These are phyloP conservation scores for Camelus bactrianus DNA, from an alignment of 2,113 vertebrate genomes.

Conservation along the genomic window DNA sequence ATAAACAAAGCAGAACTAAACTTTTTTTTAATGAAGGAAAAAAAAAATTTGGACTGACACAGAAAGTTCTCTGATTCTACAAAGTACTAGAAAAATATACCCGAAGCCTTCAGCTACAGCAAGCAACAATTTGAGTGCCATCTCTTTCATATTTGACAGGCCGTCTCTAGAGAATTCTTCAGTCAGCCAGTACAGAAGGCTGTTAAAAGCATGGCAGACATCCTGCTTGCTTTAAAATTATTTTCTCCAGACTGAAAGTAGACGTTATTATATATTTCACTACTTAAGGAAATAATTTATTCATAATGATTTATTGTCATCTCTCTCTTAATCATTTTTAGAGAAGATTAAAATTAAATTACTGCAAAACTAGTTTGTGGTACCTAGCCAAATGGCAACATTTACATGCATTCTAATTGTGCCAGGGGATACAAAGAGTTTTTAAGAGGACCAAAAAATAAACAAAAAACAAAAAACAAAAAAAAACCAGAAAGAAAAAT, in stretches of 20 bases:
- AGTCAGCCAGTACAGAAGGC: neutral
- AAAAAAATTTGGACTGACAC: neutral
- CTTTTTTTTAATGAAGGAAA: neutral
- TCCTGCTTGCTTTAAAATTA: neutral
- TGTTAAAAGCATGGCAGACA: conserved; percentile 20
- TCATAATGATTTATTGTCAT: conserved; percentile 27
- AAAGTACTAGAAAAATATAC: conserved; percentile 17
- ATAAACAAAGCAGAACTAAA: conserved; percentile 26
- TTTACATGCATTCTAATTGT: neutral
- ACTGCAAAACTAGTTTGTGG: neutral
- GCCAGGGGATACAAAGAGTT: neutral
- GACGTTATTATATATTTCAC: conserved; percentile 6
- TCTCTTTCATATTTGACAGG: conserved; percentile 48
- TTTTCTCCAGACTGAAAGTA: conserved; percentile 43
- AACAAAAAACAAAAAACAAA: too few species aligned
- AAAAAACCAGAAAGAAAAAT: too few species aligned
- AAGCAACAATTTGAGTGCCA: neutral
- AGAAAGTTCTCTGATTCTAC: conserved; percentile 21
- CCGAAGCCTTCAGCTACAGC: neutral
- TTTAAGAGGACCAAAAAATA: neutral
- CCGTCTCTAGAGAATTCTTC: neutral
- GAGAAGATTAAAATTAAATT: conserved; percentile 47
- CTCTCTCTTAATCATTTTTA: conserved; percentile 23
- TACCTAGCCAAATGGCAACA: neutral
- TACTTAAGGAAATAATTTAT: conserved; percentile 20